Percentiles rank a stretch among this genome's conserved stretches.
phyloP scores from a whole-genome alignment of 2,797 vertebrate genomes.

The Enteromius unitaeniatus region DNA sequence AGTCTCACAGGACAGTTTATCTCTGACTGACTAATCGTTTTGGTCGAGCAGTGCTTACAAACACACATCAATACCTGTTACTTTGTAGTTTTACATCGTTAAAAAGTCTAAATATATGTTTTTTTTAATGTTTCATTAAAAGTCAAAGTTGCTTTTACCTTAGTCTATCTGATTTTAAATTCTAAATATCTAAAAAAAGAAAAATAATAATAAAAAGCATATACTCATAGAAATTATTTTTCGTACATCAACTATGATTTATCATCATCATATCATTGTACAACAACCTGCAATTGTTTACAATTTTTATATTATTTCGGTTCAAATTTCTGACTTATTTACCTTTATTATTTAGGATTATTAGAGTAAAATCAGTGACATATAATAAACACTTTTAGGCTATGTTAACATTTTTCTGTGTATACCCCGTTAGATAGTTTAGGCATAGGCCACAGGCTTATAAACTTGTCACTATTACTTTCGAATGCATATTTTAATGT shows the following conservation, averaged over 20 bases:
- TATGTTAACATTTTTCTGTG: not conserved
- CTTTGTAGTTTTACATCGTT: not conserved
- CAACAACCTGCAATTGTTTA: not conserved
- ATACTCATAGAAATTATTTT: not conserved
- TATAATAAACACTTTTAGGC: not conserved
- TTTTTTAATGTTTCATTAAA: not conserved
- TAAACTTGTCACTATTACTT: not conserved
- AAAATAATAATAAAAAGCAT: not conserved
- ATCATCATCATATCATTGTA: too few species aligned
- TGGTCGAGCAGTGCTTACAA: not conserved
- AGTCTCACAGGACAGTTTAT: slow-evolving; percentile 38
- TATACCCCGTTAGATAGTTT: not conserved
- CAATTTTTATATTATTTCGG: not conserved
- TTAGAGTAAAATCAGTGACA: too few species aligned
- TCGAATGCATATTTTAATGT: not conserved
- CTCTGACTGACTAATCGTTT: not conserved
- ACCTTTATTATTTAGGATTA: not conserved
- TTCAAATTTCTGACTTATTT: not conserved
- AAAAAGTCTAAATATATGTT: not conserved
- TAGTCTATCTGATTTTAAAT: not conserved
- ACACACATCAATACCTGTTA: not conserved
- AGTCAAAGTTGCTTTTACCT: not conserved
- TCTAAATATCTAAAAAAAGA: not conserved
- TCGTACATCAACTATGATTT: not conserved
- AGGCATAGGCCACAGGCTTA: not conserved